Conservation (phyloP, 1,140 invertebrate genomes). For the Vanessa atalanta region DNA sequence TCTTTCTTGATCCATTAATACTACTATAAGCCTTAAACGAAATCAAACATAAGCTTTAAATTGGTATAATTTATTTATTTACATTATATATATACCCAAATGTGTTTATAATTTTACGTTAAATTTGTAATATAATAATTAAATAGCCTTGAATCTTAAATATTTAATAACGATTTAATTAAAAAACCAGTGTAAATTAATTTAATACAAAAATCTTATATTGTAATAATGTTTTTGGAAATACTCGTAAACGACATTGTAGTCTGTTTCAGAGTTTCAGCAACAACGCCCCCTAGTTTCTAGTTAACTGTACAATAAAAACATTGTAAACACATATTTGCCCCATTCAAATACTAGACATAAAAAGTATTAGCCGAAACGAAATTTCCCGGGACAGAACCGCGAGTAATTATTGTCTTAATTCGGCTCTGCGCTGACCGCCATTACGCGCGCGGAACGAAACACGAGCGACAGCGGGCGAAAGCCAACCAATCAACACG, state of each 20-base stretch:
- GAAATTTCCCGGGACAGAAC: conserved; percentile 61
- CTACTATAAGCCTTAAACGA: conserved; percentile 30
- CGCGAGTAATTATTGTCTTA: conserved; percentile 76
- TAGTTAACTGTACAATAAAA: conserved; percentile 29
- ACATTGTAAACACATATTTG: conserved; percentile 50
- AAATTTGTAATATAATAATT: background rate
- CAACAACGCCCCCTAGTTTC: background rate
- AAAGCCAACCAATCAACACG: too few species aligned
- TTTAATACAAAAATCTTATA: background rate
- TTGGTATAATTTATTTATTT: conserved; percentile 31
- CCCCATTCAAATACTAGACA: conserved; percentile 49
- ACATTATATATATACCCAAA: background rate
- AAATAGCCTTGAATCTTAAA: conserved; percentile 2
- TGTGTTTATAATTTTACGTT: conserved; percentile 8
- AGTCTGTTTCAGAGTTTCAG: background rate
- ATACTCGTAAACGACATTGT: background rate
- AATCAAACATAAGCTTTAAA: conserved; percentile 18
- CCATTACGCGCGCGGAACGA: conserved; percentile 45
- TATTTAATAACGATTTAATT: conserved; percentile 1
- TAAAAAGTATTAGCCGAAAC: conserved; percentile 75
- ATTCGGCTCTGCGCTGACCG: conserved; percentile 68
- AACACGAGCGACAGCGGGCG: conserved; percentile 41
- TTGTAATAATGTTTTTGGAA: background rate
- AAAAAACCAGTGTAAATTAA: background rate
- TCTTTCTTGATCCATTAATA: conserved; percentile 34